Base-by-base conservation (phyloP, 2,113 vertebrate genomes). In the Grallaria varia region DNA sequence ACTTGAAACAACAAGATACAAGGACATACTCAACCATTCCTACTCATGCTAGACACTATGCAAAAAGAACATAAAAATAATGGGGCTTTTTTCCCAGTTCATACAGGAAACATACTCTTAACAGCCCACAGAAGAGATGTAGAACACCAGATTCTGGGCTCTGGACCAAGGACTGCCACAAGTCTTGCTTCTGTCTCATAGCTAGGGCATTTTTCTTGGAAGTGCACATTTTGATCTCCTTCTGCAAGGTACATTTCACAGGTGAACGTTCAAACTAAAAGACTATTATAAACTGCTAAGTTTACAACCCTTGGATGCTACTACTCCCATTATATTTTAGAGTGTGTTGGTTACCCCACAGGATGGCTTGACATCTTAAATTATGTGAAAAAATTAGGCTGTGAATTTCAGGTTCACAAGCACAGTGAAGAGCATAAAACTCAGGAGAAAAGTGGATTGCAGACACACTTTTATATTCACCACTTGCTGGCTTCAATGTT, bases 91-190 rank as follows among this genome's bases (percentile, higher is more conserved):
- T 8, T 3, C 24, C 21, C 8, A 59, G 1, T 60, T 55, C 18
- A 28, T 52, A 71, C 6, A 16, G 9, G 16, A 63, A 84, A 0
- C 0, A 0, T 25, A 20, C 4, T 73, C 10, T 63, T 59, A 31
- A 42, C n/a, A 71, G 14, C 14, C 40, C 6, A 0, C 14, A 60
- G 30, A 84, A 64, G 35, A 87, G 20, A 71, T 22, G 24, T 3
- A 40, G 28, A 25, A 69, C 42, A 20, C 20, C 2, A 7, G n/a
- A 55, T 67, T 87, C 81, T 73, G 17, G 63, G 35, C 58, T 87
- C 12, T 77, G 17, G 9, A 23, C 67, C 53, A 73, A 84, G 23
- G 14, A 56, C 21, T 89, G 14, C 35, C 87, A 9, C 20, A 80
- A 60, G 14, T 23, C 30, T 68, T 84, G 9, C 2, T 56, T 93